Evolutionary conservation across 2,797 vertebrate genomes (phyloP).

Genomic region (Oreortyx pictus): DNA sequence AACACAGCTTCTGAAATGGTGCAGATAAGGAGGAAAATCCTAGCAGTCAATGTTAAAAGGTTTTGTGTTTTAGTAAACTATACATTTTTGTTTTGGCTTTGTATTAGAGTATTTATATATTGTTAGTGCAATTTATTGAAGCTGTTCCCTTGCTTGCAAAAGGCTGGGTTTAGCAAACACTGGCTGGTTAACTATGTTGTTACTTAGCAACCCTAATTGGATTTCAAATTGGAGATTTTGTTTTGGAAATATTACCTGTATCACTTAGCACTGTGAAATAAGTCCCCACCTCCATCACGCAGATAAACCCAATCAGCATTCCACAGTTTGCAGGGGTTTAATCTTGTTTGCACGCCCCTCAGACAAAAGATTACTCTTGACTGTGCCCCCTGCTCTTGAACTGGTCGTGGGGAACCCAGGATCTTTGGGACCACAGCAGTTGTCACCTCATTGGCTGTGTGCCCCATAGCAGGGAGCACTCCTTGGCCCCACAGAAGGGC

Average conservation of each 20-base stretch:
- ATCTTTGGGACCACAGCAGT: not conserved
- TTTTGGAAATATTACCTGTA: slow-evolving; percentile 72
- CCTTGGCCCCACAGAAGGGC: not conserved
- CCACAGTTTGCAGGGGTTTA: not conserved
- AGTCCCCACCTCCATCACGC: slow-evolving; percentile 32
- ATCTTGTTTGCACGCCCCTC: not conserved
- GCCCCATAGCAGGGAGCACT: not conserved
- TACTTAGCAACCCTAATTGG: slow-evolving; percentile 75
- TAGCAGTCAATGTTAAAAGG: not conserved
- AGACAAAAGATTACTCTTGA: not conserved
- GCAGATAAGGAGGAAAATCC: not conserved
- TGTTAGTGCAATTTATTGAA: slow-evolving; percentile 41
- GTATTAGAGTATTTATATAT: slow-evolving; percentile 51
- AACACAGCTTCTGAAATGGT: not conserved
- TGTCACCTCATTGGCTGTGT: accelerated
- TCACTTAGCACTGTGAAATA: slow-evolving; percentile 46
- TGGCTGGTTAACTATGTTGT: slow-evolving; percentile 68
- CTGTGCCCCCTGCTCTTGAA: not conserved
- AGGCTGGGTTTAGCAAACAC: slow-evolving; percentile 65
- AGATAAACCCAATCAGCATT: slow-evolving; percentile 49
- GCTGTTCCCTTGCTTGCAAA: slow-evolving; percentile 49
- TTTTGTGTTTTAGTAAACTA: not conserved
- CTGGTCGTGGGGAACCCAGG: not conserved
- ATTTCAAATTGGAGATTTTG: slow-evolving; percentile 67
- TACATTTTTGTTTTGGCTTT: slow-evolving; percentile 12